These are phyloP conservation scores for Corythaeola cristata DNA, from an alignment of 2,113 vertebrate genomes.

Conservation along the genomic window DNA sequence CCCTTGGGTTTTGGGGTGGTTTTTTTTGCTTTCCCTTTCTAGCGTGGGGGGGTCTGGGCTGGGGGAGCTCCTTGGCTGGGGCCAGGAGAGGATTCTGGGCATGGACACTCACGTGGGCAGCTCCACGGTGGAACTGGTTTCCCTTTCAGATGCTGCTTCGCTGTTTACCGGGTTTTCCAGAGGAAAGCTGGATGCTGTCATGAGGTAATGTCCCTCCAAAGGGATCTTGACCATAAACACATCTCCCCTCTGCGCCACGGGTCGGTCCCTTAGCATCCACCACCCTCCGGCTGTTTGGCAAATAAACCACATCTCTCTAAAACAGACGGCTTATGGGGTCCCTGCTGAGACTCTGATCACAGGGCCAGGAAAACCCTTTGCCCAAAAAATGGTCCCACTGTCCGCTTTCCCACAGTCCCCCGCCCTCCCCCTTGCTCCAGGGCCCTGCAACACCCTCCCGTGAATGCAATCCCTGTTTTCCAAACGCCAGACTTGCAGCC, in stretches of 20 bases:
- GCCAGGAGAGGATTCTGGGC: not conserved
- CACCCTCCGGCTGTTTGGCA: too few species aligned
- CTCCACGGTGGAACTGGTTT: not conserved
- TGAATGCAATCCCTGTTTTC: too few species aligned
- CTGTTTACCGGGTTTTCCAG: not conserved
- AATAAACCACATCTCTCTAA: too few species aligned
- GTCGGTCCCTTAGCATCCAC: not conserved
- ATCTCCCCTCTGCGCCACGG: not conserved
- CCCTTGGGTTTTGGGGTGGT: not conserved
- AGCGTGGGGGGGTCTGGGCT: rapidly evolving
- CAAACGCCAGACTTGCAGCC: too few species aligned
- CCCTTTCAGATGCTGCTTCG: not conserved
- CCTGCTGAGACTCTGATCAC: too few species aligned
- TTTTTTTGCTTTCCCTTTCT: not conserved
- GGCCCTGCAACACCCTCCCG: too few species aligned
- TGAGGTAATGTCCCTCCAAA: too few species aligned
- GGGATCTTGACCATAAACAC: not conserved
- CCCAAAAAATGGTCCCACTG: too few species aligned
- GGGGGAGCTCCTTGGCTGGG: not conserved
- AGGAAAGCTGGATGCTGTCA: not conserved
- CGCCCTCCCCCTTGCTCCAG: too few species aligned
- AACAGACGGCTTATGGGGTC: too few species aligned
- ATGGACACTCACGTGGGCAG: rapidly evolving
- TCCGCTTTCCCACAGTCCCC: too few species aligned
- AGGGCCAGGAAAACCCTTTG: too few species aligned